Percentiles rank a stretch among this genome's conserved stretches.
These are phyloP conservation scores for Catajapyx aquilonaris DNA, from an alignment of 1,140 invertebrate genomes.

Conservation along the genomic window DNA sequence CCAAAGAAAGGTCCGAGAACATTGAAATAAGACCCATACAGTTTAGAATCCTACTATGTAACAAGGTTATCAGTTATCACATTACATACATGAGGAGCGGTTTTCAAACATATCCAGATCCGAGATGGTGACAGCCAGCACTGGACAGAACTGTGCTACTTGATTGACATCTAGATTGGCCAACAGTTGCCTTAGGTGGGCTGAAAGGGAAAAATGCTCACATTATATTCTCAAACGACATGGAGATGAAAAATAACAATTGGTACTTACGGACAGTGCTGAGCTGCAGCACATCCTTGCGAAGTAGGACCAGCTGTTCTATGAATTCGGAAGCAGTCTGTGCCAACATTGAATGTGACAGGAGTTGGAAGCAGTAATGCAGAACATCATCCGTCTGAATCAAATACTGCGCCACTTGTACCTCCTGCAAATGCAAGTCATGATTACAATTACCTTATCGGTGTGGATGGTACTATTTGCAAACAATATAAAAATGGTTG, in stretches of 20 bases:
- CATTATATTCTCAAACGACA: background rate
- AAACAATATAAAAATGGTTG: too few species aligned
- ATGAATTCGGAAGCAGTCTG: background rate
- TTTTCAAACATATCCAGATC: background rate
- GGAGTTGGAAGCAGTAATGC: background rate
- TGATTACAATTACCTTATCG: too few species aligned
- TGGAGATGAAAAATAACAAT: background rate
- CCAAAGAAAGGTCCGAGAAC: too few species aligned
- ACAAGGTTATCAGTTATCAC: too few species aligned
- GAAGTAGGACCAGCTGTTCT: background rate
- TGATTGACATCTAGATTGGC: background rate
- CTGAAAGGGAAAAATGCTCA: too few species aligned
- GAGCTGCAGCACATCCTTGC: background rate
- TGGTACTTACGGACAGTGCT: background rate
- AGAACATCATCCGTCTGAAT: background rate
- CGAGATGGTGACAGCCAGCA: background rate
- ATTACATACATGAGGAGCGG: background rate
- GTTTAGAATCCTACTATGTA: too few species aligned
- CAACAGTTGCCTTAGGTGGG: background rate
- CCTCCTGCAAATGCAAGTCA: background rate
- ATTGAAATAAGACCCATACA: too few species aligned
- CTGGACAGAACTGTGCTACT: background rate
- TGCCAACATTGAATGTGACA: background rate
- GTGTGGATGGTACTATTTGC: too few species aligned
- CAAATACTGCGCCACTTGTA: background rate